Evolutionary conservation across 2,797 vertebrate species (phyloP).

Genomic region (Coregonus sp.): DNA sequence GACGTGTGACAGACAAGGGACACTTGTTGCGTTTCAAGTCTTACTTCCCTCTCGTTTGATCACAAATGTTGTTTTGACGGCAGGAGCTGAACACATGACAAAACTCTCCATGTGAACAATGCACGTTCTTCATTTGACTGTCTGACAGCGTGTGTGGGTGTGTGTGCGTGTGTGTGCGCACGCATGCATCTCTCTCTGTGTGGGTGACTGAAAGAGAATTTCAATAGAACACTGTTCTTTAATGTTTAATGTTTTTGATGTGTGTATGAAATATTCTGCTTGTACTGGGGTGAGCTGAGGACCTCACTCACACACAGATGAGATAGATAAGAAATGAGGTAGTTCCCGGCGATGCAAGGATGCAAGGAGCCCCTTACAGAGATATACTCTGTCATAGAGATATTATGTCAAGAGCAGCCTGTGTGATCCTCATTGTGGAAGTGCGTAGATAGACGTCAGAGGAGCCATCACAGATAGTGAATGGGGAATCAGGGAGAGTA

Average conservation of each 20-base stretch:
- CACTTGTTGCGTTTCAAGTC: no score
- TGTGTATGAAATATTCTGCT: slow-evolving; percentile 31
- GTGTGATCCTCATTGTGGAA: background rate
- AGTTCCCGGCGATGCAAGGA: background rate
- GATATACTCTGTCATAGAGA: background rate
- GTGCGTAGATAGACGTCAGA: background rate
- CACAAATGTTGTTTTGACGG: background rate
- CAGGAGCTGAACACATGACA: slow-evolving; percentile 6
- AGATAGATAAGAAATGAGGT: background rate
- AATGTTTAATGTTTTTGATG: background rate
- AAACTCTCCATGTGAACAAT: slow-evolving; percentile 4
- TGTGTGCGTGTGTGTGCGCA: background rate
- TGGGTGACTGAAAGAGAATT: background rate
- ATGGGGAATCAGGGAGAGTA: background rate
- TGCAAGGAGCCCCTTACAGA: background rate
- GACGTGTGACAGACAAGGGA: background rate
- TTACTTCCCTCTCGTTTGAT: slow-evolving; percentile 9
- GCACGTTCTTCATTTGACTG: background rate
- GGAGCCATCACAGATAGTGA: background rate
- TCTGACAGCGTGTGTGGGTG: background rate
- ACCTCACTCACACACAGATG: no score
- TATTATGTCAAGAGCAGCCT: slow-evolving; percentile 5
- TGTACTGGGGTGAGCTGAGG: slow-evolving; percentile 8
- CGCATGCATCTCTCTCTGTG: background rate
- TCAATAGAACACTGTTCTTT: background rate